Percentiles rank a stretch among this genome's conserved stretches.
Conservation (phyloP, 2,888 invertebrate genomes). For the Xanthorhoe designata region DNA sequence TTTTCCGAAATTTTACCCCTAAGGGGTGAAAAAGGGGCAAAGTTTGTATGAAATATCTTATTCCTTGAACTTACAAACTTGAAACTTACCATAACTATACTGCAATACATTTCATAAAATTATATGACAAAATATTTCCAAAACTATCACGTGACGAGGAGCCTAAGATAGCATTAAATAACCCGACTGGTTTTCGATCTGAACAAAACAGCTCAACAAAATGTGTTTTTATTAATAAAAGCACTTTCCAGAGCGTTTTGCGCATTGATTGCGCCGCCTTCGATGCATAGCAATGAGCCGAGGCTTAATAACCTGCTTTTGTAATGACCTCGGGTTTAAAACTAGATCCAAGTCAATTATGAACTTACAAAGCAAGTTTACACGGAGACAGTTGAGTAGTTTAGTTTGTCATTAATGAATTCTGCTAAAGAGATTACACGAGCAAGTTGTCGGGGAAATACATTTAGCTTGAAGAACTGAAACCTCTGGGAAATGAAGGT, state of each 20-base stretch:
- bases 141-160: neutral
- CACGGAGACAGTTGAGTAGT: conserved; percentile 9
- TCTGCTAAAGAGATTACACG: neutral
- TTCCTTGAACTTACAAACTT: too few species aligned
- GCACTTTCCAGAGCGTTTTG: conserved; percentile 5
- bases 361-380: conserved; percentile 13
- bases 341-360: conserved; percentile 27
- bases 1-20: too few species aligned
- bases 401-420: neutral
- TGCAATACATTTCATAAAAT: too few species aligned
- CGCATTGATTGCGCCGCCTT: conserved; percentile 25
- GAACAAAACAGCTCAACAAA: neutral
- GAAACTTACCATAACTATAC: too few species aligned
- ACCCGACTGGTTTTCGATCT: neutral
- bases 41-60: too few species aligned
- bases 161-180: neutral
- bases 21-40: too few species aligned
- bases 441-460: neutral
- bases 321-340: conserved; percentile 19
- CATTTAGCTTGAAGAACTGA: neutral
- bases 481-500: neutral
- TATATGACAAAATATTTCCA: too few species aligned
- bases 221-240: conserved; percentile 5
- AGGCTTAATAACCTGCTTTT: conserved; percentile 21
- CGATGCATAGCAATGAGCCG: conserved; percentile 28